Conservation (phyloP, 2,113 vertebrate genomes). For the Neogobius melanostomus region DNA sequence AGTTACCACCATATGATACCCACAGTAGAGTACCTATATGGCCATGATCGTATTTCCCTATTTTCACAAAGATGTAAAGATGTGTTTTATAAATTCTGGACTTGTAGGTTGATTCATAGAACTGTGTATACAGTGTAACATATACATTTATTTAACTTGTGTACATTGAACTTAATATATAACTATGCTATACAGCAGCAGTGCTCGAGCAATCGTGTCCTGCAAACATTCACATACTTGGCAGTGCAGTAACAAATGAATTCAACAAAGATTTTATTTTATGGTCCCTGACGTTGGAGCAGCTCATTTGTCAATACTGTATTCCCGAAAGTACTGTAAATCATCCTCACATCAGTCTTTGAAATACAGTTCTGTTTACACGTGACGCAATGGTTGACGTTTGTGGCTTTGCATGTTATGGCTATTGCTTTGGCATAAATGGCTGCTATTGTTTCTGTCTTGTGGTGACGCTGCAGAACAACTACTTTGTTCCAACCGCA, state of each 20-base stretch:
- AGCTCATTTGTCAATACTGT: not conserved
- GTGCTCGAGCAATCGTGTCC: not conserved
- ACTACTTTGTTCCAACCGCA: slow-evolving; percentile 49
- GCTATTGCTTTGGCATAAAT: slow-evolving; percentile 35
- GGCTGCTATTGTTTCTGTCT: slow-evolving; percentile 45
- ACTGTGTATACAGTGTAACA: not conserved
- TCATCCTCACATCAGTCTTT: slow-evolving; percentile 7
- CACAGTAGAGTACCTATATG: too few relatives aligned
- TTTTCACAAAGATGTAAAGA: not conserved
- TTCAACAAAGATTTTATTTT: slow-evolving; percentile 5
- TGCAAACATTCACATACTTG: slow-evolving; percentile 19
- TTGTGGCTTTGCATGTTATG: slow-evolving; percentile 28
- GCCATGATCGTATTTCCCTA: not conserved
- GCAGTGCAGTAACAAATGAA: not conserved
- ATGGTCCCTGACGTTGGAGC: not conserved
- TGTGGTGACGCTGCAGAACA: slow-evolving; percentile 51
- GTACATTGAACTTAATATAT: not conserved
- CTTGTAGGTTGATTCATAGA: not conserved
- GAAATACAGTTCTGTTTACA: slow-evolving; percentile 24
- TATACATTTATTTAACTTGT: not conserved
- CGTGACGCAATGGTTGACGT: slow-evolving; percentile 8
- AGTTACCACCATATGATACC: too few relatives aligned
- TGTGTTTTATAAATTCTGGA: not conserved
- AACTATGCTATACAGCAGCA: not conserved
- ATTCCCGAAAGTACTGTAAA: not conserved